Evolutionary conservation across 2,113 vertebrate species (phyloP).

Genomic region (Trogon melanurus): DNA sequence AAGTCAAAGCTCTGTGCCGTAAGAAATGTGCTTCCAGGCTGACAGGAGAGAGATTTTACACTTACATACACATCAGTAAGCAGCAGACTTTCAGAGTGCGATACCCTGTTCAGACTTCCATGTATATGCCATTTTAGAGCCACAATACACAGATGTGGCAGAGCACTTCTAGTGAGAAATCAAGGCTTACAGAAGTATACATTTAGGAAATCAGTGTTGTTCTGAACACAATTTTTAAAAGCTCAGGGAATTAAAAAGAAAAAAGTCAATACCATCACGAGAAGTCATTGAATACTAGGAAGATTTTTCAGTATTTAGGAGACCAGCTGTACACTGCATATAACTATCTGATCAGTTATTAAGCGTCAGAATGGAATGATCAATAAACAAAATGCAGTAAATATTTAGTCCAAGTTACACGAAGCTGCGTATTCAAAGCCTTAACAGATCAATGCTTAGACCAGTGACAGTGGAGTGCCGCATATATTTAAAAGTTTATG

Average conservation of each 20-base stretch:
- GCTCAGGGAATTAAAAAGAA: background rate
- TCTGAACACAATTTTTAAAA: background rate
- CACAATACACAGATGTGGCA: background rate
- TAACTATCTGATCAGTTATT: background rate
- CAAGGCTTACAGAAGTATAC: background rate
- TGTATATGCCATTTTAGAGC: background rate
- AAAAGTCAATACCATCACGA: background rate
- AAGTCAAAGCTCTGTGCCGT: background rate
- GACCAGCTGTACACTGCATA: background rate
- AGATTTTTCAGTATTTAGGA: background rate
- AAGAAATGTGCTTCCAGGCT: background rate
- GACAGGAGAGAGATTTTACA: background rate
- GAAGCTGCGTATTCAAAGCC: background rate
- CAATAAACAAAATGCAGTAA: background rate
- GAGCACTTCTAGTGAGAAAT: background rate
- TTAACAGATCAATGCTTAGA: background rate
- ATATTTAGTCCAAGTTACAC: background rate
- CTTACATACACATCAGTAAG: background rate
- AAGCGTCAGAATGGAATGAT: background rate
- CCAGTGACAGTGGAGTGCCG: rapidly evolving
- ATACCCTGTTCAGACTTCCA: background rate
- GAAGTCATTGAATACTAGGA: background rate
- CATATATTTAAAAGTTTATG: background rate
- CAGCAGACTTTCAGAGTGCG: background rate
- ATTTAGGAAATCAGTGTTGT: background rate